Evolutionary conservation across 2,888 invertebrate species (phyloP), one percentile per base, ranked within the genome.

Genomic region (Barypeithes pellucidus): DNA sequence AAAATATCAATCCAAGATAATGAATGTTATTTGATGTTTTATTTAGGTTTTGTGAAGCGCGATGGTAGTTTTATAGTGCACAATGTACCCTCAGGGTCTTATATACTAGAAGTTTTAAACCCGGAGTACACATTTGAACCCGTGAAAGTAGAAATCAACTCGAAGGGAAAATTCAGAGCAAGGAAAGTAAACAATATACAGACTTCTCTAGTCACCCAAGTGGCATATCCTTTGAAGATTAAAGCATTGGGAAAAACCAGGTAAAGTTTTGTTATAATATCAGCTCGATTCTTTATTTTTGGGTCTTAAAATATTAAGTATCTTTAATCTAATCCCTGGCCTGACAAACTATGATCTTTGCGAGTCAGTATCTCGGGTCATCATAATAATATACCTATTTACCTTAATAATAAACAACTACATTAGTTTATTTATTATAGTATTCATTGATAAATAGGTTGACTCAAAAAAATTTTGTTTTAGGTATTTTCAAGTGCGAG

Each of bases 151-250:
- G 99, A 99, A 88, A 98, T 99, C 75, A 99, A 96, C 84, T 94
- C 95, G 0, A 98, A 97, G 86, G 99, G 99, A 43, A 99, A 98
- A 87, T 95, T 95, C 82, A 90, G 99, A 78, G 98, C 98, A 0
- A 89, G 99, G 54, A 95, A 95, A 88, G 94, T 99, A 0, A 98
- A 98, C 86, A 92, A 94, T 81, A 92, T 99, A 52, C 98, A 98
- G 86, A 96, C 96, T 0, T 93, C 95, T 0, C 92, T 94, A 84
- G 94, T 98, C 0, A 91, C 94, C 73, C 96, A 96, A 87, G 92
- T 98, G 67, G 93, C 95, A 0, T 99, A 99, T 86, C 99, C 99
- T 1, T 87, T 99, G 57, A 92, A 94, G 84, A 89, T 99, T 88
- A 95, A 95, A 82, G 92, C 96, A 0, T 83, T 94, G 18, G 93